Evolutionary conservation across 1,140 invertebrate genomes (phyloP).

Genomic region (Aethina tumida): DNA sequence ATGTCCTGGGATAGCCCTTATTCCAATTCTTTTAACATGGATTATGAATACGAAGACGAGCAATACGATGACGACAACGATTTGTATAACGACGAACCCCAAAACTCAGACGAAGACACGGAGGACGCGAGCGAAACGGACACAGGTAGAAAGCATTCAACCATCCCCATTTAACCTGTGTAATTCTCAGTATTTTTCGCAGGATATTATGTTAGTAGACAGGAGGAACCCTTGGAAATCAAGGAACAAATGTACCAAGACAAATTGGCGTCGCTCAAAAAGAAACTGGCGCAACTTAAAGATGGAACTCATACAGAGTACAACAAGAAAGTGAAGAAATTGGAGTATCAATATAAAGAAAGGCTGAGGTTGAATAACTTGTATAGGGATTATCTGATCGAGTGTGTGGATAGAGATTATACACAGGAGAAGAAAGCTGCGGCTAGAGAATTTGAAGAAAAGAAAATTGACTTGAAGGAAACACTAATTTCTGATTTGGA

Average conservation of each 20-base stretch:
- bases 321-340: conserved; percentile 64
- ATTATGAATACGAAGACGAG: conserved; percentile 23
- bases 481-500: conserved; percentile 85
- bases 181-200: background rate
- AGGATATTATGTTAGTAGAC: conserved; percentile 53
- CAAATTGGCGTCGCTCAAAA: conserved; percentile 80
- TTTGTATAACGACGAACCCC: no score
- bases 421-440: conserved; percentile 78
- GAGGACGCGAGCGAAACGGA: conserved; percentile 87
- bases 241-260: conserved; percentile 95
- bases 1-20: no score
- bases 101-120: no score
- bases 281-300: conserved; percentile 79
- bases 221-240: conserved; percentile 73
- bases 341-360: conserved; percentile 75
- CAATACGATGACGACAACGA: conserved; percentile 23
- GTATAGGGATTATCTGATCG: conserved; percentile 71
- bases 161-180: background rate
- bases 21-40: no score
- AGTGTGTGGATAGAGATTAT: conserved; percentile 82
- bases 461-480: conserved; percentile 85
- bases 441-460: conserved; percentile 89
- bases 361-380: conserved; percentile 71
- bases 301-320: conserved; percentile 83
- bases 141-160: no score